These are phyloP conservation scores for Macrosiphum euphorbiae DNA, from an alignment of 2,888 invertebrate genomes.

Conservation along the genomic window DNA sequence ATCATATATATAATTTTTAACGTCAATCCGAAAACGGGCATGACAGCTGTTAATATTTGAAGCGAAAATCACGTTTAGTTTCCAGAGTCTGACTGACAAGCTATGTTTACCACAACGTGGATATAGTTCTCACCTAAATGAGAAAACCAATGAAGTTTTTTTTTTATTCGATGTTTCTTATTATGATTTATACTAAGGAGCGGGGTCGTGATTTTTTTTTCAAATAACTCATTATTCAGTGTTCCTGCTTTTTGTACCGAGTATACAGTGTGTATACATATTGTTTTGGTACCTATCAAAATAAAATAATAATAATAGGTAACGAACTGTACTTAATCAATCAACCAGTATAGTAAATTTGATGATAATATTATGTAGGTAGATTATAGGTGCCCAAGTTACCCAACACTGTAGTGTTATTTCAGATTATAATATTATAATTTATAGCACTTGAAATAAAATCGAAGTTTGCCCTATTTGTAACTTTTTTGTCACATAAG, in stretches of 20 bases:
- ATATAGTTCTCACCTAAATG: neutral
- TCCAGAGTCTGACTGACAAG: neutral
- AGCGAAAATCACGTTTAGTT: neutral
- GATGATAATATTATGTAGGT: neutral
- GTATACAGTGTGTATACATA: neutral
- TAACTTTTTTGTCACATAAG: neutral
- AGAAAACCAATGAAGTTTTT: neutral
- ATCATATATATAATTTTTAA: neutral
- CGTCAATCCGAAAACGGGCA: neutral
- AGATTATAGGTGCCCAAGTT: neutral
- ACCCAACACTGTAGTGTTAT: neutral
- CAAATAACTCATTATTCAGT: neutral
- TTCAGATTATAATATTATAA: neutral
- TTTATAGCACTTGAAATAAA: too few species aligned
- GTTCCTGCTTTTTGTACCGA: neutral
- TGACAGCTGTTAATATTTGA: neutral
- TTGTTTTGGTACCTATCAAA: neutral
- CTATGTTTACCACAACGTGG: neutral
- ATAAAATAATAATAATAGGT: neutral
- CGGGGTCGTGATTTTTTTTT: neutral
- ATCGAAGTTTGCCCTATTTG: neutral
- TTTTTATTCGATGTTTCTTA: neutral
- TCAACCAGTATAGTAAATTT: neutral
- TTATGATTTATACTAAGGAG: neutral
- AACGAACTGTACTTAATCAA: neutral